These are phyloP conservation scores for Harpalus rubripes DNA, from an alignment of 2,888 invertebrate species.

Conservation along the genomic window DNA sequence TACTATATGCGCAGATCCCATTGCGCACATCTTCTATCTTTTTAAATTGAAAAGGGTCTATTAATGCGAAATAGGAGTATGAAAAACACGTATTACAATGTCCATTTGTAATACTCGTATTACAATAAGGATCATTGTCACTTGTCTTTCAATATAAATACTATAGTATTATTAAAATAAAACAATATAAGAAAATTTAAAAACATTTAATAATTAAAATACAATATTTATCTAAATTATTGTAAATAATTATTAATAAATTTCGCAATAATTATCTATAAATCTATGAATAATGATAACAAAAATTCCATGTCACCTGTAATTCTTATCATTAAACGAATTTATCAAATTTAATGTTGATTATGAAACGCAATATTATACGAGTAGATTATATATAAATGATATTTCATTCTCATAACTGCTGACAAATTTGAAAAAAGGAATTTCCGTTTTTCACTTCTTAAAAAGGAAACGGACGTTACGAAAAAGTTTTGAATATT, in stretches of 20 bases:
- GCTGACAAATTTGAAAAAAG: background rate
- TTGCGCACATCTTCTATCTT: no score
- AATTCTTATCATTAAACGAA: background rate
- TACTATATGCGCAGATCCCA: no score
- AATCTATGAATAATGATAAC: background rate
- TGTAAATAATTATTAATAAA: constrained; percentile 3
- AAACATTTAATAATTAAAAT: background rate
- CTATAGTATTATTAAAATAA: no score
- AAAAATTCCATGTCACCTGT: background rate
- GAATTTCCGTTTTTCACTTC: background rate
- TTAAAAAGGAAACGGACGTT: background rate
- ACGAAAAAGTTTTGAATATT: background rate
- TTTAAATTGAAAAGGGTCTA: no score
- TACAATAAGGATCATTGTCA: no score
- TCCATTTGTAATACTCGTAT: no score
- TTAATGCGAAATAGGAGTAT: no score
- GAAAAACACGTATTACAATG: no score
- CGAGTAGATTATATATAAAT: background rate
- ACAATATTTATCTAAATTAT: background rate
- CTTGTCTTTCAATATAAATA: no score
- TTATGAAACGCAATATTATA: constrained; percentile 6
- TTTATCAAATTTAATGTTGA: constrained; percentile 7
- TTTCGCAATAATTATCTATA: background rate
- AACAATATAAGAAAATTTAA: no score
- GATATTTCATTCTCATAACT: background rate